Evolutionary conservation across 2,797 vertebrate genomes (phyloP), one percentile per base, ranked within the genome.

Genomic region (Podarcis siculus): DNA sequence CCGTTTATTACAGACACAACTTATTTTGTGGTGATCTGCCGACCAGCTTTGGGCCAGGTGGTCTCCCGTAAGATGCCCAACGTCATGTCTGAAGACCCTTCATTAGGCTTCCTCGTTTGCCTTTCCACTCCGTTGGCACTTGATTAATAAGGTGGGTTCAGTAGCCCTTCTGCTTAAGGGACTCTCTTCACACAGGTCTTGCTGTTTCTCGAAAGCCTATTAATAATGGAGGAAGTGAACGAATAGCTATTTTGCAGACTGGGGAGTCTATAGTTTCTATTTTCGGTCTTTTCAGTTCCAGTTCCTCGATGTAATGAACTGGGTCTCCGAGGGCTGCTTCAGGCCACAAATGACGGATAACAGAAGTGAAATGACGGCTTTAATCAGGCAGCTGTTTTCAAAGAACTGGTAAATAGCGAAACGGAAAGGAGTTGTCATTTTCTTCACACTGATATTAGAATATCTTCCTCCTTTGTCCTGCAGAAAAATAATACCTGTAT

Each of bases 241-340:
- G 69, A 86, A 76, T 86, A 1, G 8, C 42, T 85, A 55, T 55
- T 55, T 55, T 55, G 49, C 49, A 91, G 90, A 92, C 82, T 81
- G 45, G 90, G 69, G 81, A 5, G 89, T 93, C 85, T 91, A 30
- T 10, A 19, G 67, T 90, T 90, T 92, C 92, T 94, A 67, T 88
- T 95, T 96, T 90, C 89, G 35, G 92, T 90, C 0, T 0, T 93
- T 95, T 85, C n/a, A 77, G 90, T 85, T 61, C 1, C 87, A 79
- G 61, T 92, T 91, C 7, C 3, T 92, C 89, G 9, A n/a, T 49
- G 8, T 90, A 89, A 95, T 92, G 90, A 92, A 55, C 92, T 83
- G 32, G 64, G 79, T 58, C 49, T 55, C 49, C 3, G 3, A 15
- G 49, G 49, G 49, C 82, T 19, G 37, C 85, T 49, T 92, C 66